A percentile compares a stretch with the other conserved stretches of the same genome.
phyloP scores from a whole-genome alignment of 2,888 invertebrate species.

The Mycalesis mineus region DNA sequence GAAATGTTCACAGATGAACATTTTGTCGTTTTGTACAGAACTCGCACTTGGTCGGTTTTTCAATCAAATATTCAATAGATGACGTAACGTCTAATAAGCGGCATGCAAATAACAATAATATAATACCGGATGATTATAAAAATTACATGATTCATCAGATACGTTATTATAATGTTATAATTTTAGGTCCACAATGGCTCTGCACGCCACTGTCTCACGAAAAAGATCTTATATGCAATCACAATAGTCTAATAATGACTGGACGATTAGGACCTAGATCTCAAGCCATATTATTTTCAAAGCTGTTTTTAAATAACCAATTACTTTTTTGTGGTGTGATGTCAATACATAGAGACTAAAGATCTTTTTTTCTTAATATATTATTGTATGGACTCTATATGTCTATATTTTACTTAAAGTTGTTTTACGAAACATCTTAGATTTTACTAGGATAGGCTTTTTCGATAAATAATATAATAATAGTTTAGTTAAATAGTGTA shows the following conservation, averaged over 20 bases:
- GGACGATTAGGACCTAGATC: conserved; percentile 4
- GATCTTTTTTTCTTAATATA: not conserved
- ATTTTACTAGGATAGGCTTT: no score
- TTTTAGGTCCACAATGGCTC: not conserved
- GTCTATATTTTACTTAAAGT: no score
- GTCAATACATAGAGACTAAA: not conserved
- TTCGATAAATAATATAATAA: no score
- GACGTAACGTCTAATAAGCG: no score
- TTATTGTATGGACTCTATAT: not conserved
- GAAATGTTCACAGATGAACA: no score
- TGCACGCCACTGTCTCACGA: not conserved
- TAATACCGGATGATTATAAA: not conserved
- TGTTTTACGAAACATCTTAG: no score
- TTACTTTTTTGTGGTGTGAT: conserved; percentile 2
- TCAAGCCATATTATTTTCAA: not conserved
- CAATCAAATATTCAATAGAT: no score
- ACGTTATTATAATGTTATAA: not conserved
- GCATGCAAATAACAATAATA: not conserved
- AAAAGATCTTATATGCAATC: not conserved
- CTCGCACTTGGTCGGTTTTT: no score
- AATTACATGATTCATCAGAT: not conserved
- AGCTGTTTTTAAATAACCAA: not conserved
- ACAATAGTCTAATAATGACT: conserved; percentile 1
- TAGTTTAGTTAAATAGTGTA: no score
- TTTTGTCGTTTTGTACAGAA: no score